Base-by-base conservation (phyloP, 1,140 invertebrate species). In the Pachyrhynchus sulphureomaculatus region DNA sequence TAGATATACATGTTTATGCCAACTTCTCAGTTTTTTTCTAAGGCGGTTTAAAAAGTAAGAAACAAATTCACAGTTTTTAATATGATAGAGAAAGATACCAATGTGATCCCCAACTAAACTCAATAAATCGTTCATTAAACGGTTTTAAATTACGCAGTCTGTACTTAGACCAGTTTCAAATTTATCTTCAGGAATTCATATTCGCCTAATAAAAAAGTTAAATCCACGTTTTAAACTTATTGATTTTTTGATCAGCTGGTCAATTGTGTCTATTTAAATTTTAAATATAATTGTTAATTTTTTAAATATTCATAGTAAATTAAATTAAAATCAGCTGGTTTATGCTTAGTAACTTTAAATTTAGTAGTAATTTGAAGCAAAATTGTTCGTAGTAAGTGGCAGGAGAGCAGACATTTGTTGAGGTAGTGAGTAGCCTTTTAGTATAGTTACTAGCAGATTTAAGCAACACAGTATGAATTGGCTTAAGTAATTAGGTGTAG, bases 161-260 rank as follows among this genome's bases (percentile, higher is more conserved):
- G 12, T 41, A 15, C 37, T 18, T 13, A 41, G 37, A 8, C 1
- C 5, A 42, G 5, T 42, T 42, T 42, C 5, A 20, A 18, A 42
- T 17, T 42, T 20, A 42, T 12, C 39, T 42, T 18, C 13, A 3
- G 15, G 5, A 17, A 20, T 9, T 21, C 5, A 15, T 48, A 23
- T 4, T 29, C 5, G n/a, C 45, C 45, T 48, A 17, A 5, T 48
- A 12, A 13, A 48, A 48, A 48, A 48, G 45, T 48, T 48, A 48
- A 48, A 48, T 48, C 23, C 24, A 23, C 24, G 24, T 23, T 48
- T 48, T 48, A 48, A 48, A 48, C 45, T 48, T 48, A 48, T 48
- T 48, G 45, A 48, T 48, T 48, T 26, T 26, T 48, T 48, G 23
- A 48, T 48, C 45, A 48, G 45, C 45, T 48, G 45, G 17, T 13